Conservation (phyloP, 1,140 invertebrate species). For the Drosophila repletoides region DNA sequence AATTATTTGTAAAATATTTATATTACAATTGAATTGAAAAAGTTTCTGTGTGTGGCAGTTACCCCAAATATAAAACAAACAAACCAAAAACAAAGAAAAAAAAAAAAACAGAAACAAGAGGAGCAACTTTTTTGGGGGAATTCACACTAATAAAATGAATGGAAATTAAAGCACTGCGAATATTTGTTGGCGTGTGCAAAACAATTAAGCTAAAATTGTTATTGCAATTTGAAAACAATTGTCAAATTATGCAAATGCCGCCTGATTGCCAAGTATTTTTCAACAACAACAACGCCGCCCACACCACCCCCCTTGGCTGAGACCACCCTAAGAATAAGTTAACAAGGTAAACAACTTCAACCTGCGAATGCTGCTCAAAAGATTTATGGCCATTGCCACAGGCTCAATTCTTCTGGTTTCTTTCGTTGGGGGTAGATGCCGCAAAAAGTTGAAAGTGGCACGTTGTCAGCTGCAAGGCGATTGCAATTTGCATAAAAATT, state of each 20-base stretch:
- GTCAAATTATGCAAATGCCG: conserved; percentile 79
- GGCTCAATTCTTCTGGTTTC: neutral
- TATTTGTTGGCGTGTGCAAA: conserved; percentile 67
- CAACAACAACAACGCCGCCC: conserved; percentile 37
- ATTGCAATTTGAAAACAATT: conserved; percentile 82
- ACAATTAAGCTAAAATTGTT: conserved; percentile 81
- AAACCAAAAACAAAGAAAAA: conserved; percentile 12
- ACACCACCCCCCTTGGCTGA: neutral
- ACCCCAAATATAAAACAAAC: too few species aligned
- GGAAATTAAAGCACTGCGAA: conserved; percentile 67
- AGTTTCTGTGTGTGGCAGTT: conserved; percentile 69
- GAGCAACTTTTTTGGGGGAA: conserved; percentile 55
- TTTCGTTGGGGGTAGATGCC: conserved; percentile 10
- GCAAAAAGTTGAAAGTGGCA: conserved; percentile 58
- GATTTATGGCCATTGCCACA: conserved; percentile 66
- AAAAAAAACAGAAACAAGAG: conserved; percentile 13
- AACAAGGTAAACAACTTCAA: conserved; percentile 70
- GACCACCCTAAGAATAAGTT: conserved; percentile 7
- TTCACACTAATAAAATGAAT: conserved; percentile 79
- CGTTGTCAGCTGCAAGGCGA: conserved; percentile 72
- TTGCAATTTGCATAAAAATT: conserved; percentile 81
- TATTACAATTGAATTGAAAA: conserved; percentile 80
- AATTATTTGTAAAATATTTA: conserved; percentile 81
- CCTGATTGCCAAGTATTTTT: conserved; percentile 75
- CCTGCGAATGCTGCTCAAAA: conserved; percentile 59